Conservation (phyloP, 1,140 invertebrate genomes). For the Whitmania pigra region DNA sequence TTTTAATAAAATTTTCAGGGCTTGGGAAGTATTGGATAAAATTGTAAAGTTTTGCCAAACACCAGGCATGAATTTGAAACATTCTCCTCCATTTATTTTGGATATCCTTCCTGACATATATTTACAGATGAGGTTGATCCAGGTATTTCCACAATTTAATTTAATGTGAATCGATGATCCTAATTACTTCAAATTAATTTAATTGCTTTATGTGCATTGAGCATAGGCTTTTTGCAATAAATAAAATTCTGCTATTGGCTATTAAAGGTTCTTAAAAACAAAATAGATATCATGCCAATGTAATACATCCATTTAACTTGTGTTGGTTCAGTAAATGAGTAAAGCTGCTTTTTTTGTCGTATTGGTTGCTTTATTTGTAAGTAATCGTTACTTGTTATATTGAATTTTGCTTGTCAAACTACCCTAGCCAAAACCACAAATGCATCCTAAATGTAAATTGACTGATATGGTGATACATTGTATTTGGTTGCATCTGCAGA, state of each 20-base stretch:
- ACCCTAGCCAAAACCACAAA: too few species aligned
- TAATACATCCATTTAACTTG: too few species aligned
- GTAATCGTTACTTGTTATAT: not conserved
- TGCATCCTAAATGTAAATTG: too few species aligned
- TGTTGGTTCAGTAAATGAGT: too few species aligned
- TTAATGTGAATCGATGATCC: not conserved
- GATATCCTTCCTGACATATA: slow-evolving; percentile 9
- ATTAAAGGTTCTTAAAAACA: too few species aligned
- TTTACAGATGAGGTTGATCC: slow-evolving; percentile 8
- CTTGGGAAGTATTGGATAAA: slow-evolving; percentile 10
- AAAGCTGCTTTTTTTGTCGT: too few species aligned
- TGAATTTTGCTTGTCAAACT: not conserved
- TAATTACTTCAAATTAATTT: not conserved
- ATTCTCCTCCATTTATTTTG: not conserved
- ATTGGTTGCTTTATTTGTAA: not conserved
- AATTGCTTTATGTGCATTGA: not conserved
- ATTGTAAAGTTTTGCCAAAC: slow-evolving; percentile 7
- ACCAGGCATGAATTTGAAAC: slow-evolving; percentile 10
- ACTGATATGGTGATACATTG: too few species aligned
- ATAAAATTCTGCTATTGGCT: not conserved
- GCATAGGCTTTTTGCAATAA: not conserved
- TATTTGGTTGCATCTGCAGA: slow-evolving; percentile 59
- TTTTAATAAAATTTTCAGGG: not conserved
- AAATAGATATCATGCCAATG: too few species aligned
- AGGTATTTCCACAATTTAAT: not conserved